Evolutionary conservation across 2,797 vertebrate species (phyloP), one percentile per base, ranked within the genome.

Genomic region (Sebastes oblongus): DNA sequence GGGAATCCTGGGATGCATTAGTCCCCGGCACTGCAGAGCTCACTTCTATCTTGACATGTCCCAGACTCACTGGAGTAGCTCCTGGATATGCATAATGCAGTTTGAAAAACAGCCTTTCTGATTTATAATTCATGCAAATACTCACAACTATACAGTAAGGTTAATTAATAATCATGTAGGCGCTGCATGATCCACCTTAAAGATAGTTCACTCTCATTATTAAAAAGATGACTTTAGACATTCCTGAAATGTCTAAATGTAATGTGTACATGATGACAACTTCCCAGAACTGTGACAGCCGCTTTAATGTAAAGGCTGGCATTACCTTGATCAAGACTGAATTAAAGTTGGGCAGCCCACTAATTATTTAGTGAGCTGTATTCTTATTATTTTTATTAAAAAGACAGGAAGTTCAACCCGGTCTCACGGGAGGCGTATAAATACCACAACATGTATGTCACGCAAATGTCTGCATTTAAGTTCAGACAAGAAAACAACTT

Each of bases 1-100:
- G 65, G 79, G 77, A 69, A 71, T 84, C 68, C 69, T 85, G 90
- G 64, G 91, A 91, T 72, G 83, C 82, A 83, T 87, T 78, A 85
- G 87, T 55, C 24, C 22, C 74, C 2, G 78, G 76, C 18, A 66
- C 66, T 20, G 72, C 1, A 27, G 86, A 54, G 67, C 65, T 91
- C 30, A 89, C 91, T 70, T 77, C 85, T 59, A 95, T 78, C 69
- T 50, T 87, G 34, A 96, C 87, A 60, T 66, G 82, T 66, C 92
- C 94, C 77, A 71, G 70, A 12, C 59, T 89, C 68, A 87, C 78
- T 54, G 85, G 79, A 87, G 72, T 20, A 54, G 64, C 67, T 81
- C 90, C 94, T 96, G 29, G 4, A 84, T 46, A 75, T 75, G 71
- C 24, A 74, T 64, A 72, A 83, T 52, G 75, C 46, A 81, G 55